These are phyloP conservation scores for Seira ritae DNA, from an alignment of 2,888 invertebrate species.

Conservation along the genomic window DNA sequence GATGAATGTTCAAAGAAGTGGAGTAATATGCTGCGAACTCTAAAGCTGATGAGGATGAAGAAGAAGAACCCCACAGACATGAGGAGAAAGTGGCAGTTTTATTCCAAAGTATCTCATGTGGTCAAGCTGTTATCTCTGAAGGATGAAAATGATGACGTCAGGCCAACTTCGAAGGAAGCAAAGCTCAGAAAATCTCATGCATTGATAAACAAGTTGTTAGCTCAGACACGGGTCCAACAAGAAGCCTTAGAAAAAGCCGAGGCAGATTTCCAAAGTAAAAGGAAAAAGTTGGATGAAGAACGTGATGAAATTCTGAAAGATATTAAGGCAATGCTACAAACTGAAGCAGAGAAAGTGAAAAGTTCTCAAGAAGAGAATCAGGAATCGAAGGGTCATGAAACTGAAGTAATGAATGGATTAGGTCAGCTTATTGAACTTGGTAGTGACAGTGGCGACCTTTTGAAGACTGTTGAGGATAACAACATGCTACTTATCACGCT, in stretches of 20 bases:
- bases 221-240: neutral
- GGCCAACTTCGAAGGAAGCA: neutral
- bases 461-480: neutral
- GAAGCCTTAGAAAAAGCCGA: conserved; percentile 9
- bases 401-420: neutral
- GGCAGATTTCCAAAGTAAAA: conserved; percentile 17
- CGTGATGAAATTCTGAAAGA: conserved; percentile 19
- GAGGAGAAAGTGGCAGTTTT: conserved; percentile 26
- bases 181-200: neutral
- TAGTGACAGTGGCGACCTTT: neutral
- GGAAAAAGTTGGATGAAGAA: neutral
- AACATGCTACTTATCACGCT: neutral
- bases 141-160: neutral
- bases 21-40: conserved; percentile 41
- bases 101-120: neutral
- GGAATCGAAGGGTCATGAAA: too few species aligned
- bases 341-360: neutral
- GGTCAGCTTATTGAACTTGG: neutral
- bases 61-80: conserved; percentile 9
- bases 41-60: conserved; percentile 1
- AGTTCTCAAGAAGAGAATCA: neutral
- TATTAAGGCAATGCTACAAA: neutral
- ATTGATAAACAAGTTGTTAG: conserved; percentile 6
- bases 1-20: conserved; percentile 48
- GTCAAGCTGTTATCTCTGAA: neutral